phyloP scores from a whole-genome alignment of 2,888 invertebrate species.

The Cerastis rubricosa region DNA sequence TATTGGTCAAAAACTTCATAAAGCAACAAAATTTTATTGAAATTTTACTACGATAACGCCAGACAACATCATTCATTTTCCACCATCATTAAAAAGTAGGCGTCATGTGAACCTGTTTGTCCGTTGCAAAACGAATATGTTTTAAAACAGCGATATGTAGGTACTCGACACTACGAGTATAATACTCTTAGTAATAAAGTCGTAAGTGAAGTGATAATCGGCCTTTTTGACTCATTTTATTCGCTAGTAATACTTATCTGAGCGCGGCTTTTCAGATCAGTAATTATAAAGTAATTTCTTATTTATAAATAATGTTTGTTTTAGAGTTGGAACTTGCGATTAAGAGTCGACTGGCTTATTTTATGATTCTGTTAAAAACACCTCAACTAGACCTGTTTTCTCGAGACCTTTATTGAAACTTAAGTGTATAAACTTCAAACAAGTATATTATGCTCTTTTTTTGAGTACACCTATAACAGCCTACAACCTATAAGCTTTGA shows the following conservation, averaged over 20 bases:
- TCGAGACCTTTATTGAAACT: not conserved
- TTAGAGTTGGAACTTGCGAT: constrained; percentile 29
- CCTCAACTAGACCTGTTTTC: constrained; percentile 27
- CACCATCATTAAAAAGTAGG: not conserved
- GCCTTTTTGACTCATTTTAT: constrained; percentile 47
- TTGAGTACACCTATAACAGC: too few species aligned
- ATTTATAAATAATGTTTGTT: constrained; percentile 52
- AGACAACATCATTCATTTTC: not conserved
- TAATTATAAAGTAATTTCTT: constrained; percentile 58
- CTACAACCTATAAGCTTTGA: too few species aligned
- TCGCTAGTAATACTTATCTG: constrained; percentile 56
- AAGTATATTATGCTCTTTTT: not conserved
- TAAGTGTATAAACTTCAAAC: not conserved
- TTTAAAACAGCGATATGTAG: constrained; percentile 26
- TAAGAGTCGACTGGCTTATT: constrained; percentile 23
- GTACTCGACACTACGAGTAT: constrained; percentile 29
- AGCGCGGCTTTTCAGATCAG: constrained; percentile 54
- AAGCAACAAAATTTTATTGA: not conserved
- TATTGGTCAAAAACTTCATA: not conserved
- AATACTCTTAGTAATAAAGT: constrained; percentile 47
- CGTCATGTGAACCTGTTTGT: not conserved
- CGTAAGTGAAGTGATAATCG: constrained; percentile 51
- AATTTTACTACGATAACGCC: not conserved
- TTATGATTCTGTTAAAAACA: constrained; percentile 38
- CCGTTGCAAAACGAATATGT: constrained; percentile 26